A percentile compares a stretch with the other conserved stretches of the same genome.
Evolutionary conservation across 2,888 invertebrate genomes (phyloP).

Genomic region (Drosophila aldrichi): DNA sequence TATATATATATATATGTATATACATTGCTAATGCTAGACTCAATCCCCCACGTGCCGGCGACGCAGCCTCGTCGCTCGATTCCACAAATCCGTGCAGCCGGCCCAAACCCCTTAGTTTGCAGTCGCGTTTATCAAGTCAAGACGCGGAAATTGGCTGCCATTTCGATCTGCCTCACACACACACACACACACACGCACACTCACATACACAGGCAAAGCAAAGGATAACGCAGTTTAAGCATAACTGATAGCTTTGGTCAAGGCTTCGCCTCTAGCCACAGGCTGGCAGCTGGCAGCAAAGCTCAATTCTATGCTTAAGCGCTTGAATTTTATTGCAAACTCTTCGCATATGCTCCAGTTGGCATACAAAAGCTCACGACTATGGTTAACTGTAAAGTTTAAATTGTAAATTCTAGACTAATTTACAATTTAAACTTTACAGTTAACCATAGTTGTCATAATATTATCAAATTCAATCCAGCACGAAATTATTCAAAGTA

Average conservation of each 20-base stretch:
- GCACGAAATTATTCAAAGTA: no score
- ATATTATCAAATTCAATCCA: neutral
- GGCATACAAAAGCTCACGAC: neutral
- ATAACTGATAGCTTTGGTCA: slow-evolving; percentile 53
- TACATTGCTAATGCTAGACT: slow-evolving; percentile 14
- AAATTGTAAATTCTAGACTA: neutral
- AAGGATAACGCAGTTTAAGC: slow-evolving; percentile 44
- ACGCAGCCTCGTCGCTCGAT: slow-evolving; percentile 19
- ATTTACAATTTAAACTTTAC: no score
- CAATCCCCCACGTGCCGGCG: slow-evolving; percentile 47
- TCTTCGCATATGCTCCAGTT: neutral
- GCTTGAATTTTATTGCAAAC: neutral
- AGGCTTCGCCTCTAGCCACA: slow-evolving; percentile 11
- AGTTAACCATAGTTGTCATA: neutral
- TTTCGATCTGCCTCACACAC: slow-evolving; percentile 54
- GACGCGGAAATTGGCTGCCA: slow-evolving; percentile 67
- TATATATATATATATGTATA: slow-evolving; percentile 3
- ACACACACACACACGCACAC: neutral
- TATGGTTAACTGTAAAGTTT: neutral
- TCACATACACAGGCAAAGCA: neutral
- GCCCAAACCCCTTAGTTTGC: slow-evolving; percentile 10
- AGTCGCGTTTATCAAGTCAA: slow-evolving; percentile 62
- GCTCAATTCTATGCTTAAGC: neutral
- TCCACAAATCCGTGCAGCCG: slow-evolving; percentile 19
- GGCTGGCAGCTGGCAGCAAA: slow-evolving; percentile 16